Percentiles rank a stretch among this genome's conserved stretches.
These are phyloP conservation scores for Helarctos malayanus DNA, from an alignment of 2,797 vertebrate species.

Conservation along the genomic window DNA sequence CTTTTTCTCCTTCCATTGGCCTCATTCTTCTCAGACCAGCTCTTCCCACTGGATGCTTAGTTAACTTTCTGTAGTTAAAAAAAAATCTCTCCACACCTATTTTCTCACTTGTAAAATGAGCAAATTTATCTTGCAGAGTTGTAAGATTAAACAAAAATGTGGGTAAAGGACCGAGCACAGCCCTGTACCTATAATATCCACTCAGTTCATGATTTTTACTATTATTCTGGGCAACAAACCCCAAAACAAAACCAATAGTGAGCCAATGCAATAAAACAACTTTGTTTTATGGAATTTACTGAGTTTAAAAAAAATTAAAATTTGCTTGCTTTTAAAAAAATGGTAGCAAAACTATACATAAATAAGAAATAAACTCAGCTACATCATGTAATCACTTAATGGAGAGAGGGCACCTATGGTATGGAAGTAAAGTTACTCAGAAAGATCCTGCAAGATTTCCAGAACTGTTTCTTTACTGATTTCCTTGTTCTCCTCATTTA, in stretches of 20 bases:
- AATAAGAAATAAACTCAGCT: constrained; percentile 21
- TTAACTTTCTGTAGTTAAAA: not conserved
- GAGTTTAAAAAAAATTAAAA: not conserved
- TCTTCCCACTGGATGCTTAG: not conserved
- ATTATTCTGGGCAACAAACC: constrained; percentile 6
- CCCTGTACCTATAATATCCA: not conserved
- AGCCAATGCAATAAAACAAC: not conserved
- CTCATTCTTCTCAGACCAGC: not conserved
- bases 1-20: not conserved
- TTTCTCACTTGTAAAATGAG: constrained; percentile 40
- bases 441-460: not conserved
- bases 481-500: not conserved
- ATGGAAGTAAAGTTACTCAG: not conserved
- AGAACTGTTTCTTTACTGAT: not conserved
- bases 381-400: not conserved
- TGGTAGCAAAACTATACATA: not conserved
- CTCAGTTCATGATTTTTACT: not conserved
- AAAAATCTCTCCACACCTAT: not conserved
- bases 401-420: no score
- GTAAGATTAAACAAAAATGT: not conserved
- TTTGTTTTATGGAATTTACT: not conserved
- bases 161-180: not conserved
- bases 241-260: not conserved
- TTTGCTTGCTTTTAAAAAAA: not conserved
- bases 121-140: not conserved